A percentile compares a stretch with the other conserved stretches of the same genome.
These are phyloP conservation scores for Parasteatoda lunata DNA, from an alignment of 2,888 invertebrate species.

Conservation along the genomic window DNA sequence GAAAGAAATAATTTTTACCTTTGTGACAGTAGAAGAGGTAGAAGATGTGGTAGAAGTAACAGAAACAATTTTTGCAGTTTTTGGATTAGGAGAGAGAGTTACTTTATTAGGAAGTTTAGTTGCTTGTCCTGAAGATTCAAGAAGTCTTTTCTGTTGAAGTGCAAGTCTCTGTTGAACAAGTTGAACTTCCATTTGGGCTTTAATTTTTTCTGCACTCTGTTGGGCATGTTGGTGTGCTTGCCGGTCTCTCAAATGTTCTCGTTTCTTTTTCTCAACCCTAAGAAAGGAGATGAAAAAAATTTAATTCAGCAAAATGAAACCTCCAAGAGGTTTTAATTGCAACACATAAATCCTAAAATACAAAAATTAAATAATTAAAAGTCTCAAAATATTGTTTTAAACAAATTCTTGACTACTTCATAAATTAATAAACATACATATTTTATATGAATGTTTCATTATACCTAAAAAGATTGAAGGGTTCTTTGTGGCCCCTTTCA, in stretches of 20 bases:
- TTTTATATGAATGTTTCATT: too few relatives aligned
- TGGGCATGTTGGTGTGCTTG: slow-evolving; percentile 71
- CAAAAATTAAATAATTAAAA: too few relatives aligned
- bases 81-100: slow-evolving; percentile 63
- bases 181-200: slow-evolving; percentile 91
- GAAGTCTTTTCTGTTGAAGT: slow-evolving; percentile 86
- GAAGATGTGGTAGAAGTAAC: slow-evolving; percentile 70
- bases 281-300: not conserved
- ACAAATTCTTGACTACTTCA: too few relatives aligned
- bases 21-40: slow-evolving; percentile 71
- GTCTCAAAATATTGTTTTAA: too few relatives aligned
- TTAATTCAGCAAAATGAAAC: not conserved
- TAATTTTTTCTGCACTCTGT: slow-evolving; percentile 74
- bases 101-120: slow-evolving; percentile 57
- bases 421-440: too few relatives aligned
- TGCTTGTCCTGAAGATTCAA: slow-evolving; percentile 69
- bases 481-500: too few relatives aligned
- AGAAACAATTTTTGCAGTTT: slow-evolving; percentile 47
- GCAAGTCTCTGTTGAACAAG: slow-evolving; percentile 89
- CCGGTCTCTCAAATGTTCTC: slow-evolving; percentile 74
- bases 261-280: slow-evolving; percentile 74
- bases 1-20: slow-evolving; percentile 45
- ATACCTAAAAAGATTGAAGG: too few relatives aligned
- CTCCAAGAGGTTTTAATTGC: not conserved
- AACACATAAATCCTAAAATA: too few relatives aligned